A percentile compares a stretch with the other conserved stretches of the same genome.
These are phyloP conservation scores for Crotalus helleri DNA, from an alignment of 2,113 vertebrate genomes.

Conservation along the genomic window DNA sequence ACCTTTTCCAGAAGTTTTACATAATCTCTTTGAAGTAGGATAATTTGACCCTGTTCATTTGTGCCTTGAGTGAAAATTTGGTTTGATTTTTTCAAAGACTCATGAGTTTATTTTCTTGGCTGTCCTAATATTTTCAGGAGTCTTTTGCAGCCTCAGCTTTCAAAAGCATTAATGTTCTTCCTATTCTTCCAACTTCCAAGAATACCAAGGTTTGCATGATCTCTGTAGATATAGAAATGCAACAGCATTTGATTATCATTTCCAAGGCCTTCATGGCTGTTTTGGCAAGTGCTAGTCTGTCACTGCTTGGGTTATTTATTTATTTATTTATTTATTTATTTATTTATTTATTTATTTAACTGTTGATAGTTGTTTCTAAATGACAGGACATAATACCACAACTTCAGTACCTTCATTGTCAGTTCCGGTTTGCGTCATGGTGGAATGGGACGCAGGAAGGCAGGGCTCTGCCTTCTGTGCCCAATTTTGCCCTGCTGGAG, in stretches of 20 bases:
- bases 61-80: neutral
- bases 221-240: neutral
- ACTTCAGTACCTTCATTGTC: neutral
- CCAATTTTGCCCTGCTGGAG: too few relatives aligned
- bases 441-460: too few relatives aligned
- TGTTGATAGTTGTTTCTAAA: neutral
- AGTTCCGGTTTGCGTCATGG: neutral
- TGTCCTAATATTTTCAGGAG: neutral
- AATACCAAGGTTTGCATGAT: neutral
- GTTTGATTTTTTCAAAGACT: neutral
- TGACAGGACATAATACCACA: neutral
- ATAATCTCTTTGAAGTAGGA: neutral
- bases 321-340: neutral
- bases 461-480: too few relatives aligned
- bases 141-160: neutral
- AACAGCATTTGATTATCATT: neutral
- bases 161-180: neutral
- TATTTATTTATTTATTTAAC: neutral
- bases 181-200: neutral
- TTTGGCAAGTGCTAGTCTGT: neutral
- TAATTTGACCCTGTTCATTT: neutral
- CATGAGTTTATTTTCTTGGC: neutral
- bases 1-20: neutral
- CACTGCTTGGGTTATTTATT: too few relatives aligned
- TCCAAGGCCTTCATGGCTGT: neutral